Percentiles rank a stretch among this genome's conserved stretches.
phyloP scores from a whole-genome alignment of 53 echinoderm and acorn worm genomes.

The Temnopleurus reevesii region DNA sequence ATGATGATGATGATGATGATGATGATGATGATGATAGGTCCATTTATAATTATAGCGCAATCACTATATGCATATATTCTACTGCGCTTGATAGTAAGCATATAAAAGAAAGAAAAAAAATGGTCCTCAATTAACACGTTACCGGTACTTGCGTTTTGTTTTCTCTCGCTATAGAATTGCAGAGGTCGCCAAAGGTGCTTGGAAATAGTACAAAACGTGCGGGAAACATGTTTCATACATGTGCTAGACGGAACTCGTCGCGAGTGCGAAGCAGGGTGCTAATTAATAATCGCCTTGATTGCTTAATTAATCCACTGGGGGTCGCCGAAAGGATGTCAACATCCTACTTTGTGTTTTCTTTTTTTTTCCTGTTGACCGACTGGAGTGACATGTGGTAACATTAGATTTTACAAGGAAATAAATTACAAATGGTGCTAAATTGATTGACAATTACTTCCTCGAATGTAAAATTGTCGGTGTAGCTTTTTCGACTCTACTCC shows the following conservation, averaged over 20 bases:
- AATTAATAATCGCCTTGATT: background rate
- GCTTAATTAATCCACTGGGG: background rate
- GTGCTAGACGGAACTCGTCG: background rate
- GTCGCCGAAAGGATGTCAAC: too few relatives aligned
- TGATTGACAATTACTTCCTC: constrained; percentile 15
- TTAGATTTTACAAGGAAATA: background rate
- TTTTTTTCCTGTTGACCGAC: too few relatives aligned
- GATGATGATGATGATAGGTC: too few relatives aligned
- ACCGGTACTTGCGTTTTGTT: background rate
- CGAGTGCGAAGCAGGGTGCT: background rate
- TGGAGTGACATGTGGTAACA: background rate
- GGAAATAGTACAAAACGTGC: background rate
- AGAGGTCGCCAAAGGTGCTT: background rate
- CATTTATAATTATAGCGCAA: too few relatives aligned
- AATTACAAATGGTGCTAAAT: background rate
- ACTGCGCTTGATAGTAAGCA: too few relatives aligned
- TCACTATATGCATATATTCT: too few relatives aligned
- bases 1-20: too few relatives aligned
- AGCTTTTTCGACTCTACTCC: too few relatives aligned
- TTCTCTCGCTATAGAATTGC: background rate
- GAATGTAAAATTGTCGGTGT: too few relatives aligned
- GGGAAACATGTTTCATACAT: background rate
- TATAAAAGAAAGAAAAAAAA: too few relatives aligned
- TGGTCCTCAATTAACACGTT: background rate
- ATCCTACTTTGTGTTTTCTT: too few relatives aligned